Base-by-base conservation (phyloP, 2,888 invertebrate genomes). In the Tiphia femorata region DNA sequence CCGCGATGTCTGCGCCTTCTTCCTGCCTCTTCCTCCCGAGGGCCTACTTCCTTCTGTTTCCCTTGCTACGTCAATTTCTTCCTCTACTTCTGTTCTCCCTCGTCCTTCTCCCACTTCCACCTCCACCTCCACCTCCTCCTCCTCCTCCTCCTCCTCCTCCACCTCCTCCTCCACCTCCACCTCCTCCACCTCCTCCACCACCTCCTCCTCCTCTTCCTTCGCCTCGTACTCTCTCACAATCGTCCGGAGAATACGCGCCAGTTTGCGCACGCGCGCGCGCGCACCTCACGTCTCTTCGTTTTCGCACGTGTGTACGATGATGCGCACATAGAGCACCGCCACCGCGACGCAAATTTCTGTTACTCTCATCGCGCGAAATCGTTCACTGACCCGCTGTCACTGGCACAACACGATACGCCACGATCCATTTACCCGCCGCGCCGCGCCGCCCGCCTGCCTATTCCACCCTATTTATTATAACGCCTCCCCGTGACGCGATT, bases 261-360 rank as follows among this genome's bases (percentile, higher is more conserved):
- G 30, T 38, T 29, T 20, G 43, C 35, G 70, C 67, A 58, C 67
- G 62, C 62, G 58, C 67, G 66, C 67, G 69, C 56, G 38, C 58
- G 33, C 14, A n/a, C 14, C 49, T 58, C 68, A 58, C 65, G 58
- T 64, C 69, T 68, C 64, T 52, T 68, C 60, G 58, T 44, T 53
- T 54, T 57, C 69, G 69, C 58, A 52, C 60, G 58, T 65, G 59
- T 50, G 53, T 50, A 46, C 59, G 50, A 38, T 47, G 58, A 41
- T 53, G 56, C 61, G 19, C 19, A 23, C 4, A n/a, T 27, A n/a
- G n/a, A n/a, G n/a, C n/a, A n/a, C n/a, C n/a, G n/a, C n/a, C n/a
- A n/a, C n/a, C n/a, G n/a, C n/a, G n/a, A n/a, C n/a, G n/a, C n/a
- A n/a, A n/a, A n/a, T n/a, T n/a, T n/a, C n/a, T n/a, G n/a, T n/a